Evolutionary conservation across 2,888 invertebrate species (phyloP).

Genomic region (Calameuta filiformis): DNA sequence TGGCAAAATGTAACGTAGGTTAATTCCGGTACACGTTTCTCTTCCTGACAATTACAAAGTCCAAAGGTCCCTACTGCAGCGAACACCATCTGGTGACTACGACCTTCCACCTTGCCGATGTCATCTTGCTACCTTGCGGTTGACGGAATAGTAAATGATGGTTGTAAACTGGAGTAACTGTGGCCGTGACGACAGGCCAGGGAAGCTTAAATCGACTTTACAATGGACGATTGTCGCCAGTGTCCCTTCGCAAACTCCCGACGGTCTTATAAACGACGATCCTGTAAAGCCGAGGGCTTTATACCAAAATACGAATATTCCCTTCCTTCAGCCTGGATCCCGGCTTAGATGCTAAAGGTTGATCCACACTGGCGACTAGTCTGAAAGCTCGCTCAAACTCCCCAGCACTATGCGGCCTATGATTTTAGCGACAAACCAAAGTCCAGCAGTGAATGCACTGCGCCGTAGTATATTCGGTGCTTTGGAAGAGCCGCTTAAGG

Average conservation of each 20-base stretch:
- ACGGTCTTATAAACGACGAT: conserved; percentile 11
- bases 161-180: background rate
- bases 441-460: background rate
- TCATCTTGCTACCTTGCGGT: background rate
- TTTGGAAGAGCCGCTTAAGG: background rate
- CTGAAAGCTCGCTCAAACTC: background rate
- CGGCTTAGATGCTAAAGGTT: background rate
- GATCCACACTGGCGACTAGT: background rate
- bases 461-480: background rate
- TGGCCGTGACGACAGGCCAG: background rate
- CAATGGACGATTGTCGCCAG: conserved; percentile 15
- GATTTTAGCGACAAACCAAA: background rate
- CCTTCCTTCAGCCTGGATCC: background rate
- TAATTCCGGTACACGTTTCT: background rate
- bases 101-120: background rate
- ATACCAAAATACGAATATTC: background rate
- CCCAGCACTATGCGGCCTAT: background rate
- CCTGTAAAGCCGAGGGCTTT: background rate
- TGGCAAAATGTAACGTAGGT: background rate
- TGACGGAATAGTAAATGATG: background rate
- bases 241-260: conserved; percentile 4
- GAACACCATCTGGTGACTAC: background rate
- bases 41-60: background rate
- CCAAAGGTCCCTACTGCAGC: background rate
- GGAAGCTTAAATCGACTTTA: conserved; percentile 14